Conservation (phyloP, 2,113 vertebrate species). For the Hippoglossus stenolepis region DNA sequence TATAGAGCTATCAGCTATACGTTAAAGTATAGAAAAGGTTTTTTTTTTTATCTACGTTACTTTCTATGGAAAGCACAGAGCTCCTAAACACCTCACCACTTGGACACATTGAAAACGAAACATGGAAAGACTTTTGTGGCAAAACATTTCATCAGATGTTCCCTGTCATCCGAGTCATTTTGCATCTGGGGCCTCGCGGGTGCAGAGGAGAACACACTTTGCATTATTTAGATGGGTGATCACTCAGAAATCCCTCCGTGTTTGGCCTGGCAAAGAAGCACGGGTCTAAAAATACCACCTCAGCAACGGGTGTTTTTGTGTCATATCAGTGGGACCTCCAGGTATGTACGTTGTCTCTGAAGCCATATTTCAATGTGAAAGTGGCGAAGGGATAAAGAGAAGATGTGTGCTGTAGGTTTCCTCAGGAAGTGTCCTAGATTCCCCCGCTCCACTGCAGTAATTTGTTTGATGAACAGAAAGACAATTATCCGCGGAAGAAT, state of each 20-base stretch:
- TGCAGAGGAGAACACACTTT: slow-evolving; percentile 68
- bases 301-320: slow-evolving; percentile 63
- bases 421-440: slow-evolving; percentile 73
- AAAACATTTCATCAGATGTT: slow-evolving; percentile 66
- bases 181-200: slow-evolving; percentile 64
- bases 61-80: slow-evolving; percentile 23
- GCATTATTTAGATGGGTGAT: slow-evolving; percentile 84
- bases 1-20: neutral
- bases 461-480: slow-evolving; percentile 69
- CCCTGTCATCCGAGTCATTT: slow-evolving; percentile 76
- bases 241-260: slow-evolving; percentile 77
- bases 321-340: slow-evolving; percentile 74
- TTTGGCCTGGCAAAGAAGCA: slow-evolving; percentile 60
- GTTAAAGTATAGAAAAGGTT: neutral
- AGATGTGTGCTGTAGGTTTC: slow-evolving; percentile 51
- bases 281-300: slow-evolving; percentile 80
- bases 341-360: slow-evolving; percentile 66
- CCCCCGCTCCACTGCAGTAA: slow-evolving; percentile 49
- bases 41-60: slow-evolving; percentile 13
- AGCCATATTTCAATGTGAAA: slow-evolving; percentile 66
- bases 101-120: slow-evolving; percentile 52
- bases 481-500: slow-evolving; percentile 72
- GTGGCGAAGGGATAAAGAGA: slow-evolving; percentile 56
- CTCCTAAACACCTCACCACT: slow-evolving; percentile 42
- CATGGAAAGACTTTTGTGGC: slow-evolving; percentile 76